Conservation (phyloP, 2,888 invertebrate genomes). For the Torymus texanus region DNA sequence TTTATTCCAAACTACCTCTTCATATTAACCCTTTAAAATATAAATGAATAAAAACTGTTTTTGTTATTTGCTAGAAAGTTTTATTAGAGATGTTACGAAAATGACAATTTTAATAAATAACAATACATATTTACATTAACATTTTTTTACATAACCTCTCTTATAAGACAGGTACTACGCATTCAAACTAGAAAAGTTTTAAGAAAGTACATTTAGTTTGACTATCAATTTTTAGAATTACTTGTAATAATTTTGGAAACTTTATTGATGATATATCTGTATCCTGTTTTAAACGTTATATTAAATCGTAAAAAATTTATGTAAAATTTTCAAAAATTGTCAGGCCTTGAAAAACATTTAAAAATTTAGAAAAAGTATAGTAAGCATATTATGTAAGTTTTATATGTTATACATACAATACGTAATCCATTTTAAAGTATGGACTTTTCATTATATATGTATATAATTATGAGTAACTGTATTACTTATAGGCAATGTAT, state of each 20-base stretch:
- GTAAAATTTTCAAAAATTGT: neutral
- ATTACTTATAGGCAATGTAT: too few species aligned
- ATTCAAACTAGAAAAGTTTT: constrained; percentile 34
- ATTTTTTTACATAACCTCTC: constrained; percentile 41
- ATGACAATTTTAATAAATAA: constrained; percentile 43
- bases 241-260: too few species aligned
- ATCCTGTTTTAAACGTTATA: constrained; percentile 23
- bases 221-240: constrained; percentile 41
- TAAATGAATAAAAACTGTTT: neutral
- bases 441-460: too few species aligned
- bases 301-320: neutral
- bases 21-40: neutral
- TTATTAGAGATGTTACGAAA: constrained; percentile 35
- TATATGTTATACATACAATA: too few species aligned
- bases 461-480: too few species aligned
- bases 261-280: constrained; percentile 26
- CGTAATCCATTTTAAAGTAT: too few species aligned
- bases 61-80: constrained; percentile 18
- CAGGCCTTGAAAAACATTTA: too few species aligned
- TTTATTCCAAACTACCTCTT: neutral
- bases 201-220: constrained; percentile 39
- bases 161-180: constrained; percentile 46
- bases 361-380: too few species aligned
- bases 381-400: too few species aligned
- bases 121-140: constrained; percentile 44